Evolutionary conservation across 2,113 vertebrate species (phyloP), one percentile per base, ranked within the genome.

Genomic region (Vanacampus margaritifer): DNA sequence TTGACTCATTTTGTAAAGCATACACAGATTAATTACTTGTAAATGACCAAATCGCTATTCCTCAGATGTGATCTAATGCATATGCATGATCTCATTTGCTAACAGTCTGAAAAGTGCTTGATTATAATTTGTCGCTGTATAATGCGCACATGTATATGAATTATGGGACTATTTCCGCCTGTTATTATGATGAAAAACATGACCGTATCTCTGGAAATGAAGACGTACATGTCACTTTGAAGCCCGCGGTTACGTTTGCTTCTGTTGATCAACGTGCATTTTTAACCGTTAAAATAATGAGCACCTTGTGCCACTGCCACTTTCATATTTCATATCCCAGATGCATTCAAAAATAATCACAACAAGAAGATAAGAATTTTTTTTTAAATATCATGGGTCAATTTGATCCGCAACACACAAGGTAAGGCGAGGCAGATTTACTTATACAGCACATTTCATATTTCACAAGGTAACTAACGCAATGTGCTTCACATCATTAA

Each of bases 1-100:
- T 71, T 61, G 65, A 70, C 68, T 79, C 67, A 78, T 82, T 73
- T 79, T 82, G 5, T 75, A 67, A 72, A 58, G 76, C 81, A 84
- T 75, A 82, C 80, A 65, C 76, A 69, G 68, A 57, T 79, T 71
- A 76, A 83, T 87, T 83, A 84, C 46, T 21, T 68, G 54, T 32
- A 57, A 57, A 57, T 32, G 61, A 65, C 74, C 12, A 74, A 68
- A 85, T 81, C 37, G 69, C 54, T 68, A 58, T 79, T 78, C 53
- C 63, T 69, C 17, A 0, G 71, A 56, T 78, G 17, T 84, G 37
- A 74, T 73, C 37, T 67, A 72, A 77, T 88, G 58, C 69, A 79
- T 88, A 88, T 88, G 87, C 68, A 85, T 86, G 72, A 81, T 85
- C 72, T 82, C 19, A 80, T 84, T 82, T 71, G 70, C 65, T 12